phyloP scores from a whole-genome alignment of 2,888 invertebrate genomes.

The Capitulum mitella region DNA sequence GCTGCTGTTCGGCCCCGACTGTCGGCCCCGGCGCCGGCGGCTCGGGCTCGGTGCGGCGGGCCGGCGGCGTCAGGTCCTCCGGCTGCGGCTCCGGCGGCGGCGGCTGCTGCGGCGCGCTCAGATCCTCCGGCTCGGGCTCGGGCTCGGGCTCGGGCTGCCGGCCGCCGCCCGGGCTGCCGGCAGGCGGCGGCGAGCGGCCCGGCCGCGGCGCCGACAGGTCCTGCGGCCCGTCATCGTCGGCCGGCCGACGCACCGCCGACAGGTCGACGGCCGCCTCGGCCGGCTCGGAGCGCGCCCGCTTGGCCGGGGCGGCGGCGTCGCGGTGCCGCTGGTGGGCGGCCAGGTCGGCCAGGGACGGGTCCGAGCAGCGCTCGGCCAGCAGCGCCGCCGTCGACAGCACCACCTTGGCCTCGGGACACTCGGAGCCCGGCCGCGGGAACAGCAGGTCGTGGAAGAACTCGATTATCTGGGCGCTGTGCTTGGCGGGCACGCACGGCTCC shows the following conservation, averaged over 20 bases:
- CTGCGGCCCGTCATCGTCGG: not conserved
- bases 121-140: not conserved
- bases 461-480: constrained; percentile 12
- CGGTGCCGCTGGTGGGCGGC: not conserved
- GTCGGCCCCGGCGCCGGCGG: not conserved
- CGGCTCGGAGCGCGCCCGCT: not conserved
- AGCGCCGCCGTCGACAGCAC: constrained; percentile 14
- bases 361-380: constrained; percentile 17
- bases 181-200: not conserved
- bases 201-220: not conserved
- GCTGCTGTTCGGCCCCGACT: not conserved
- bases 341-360: constrained; percentile 11
- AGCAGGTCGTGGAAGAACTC: constrained; percentile 24
- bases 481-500: constrained; percentile 24
- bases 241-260: not conserved
- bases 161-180: too few species aligned
- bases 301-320: not conserved
- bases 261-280: not conserved
- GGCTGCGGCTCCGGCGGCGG: not conserved
- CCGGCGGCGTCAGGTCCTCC: not conserved
- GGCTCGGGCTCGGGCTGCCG: not conserved
- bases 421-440: constrained; percentile 21
- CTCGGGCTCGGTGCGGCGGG: not conserved
- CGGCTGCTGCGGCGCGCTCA: not conserved
- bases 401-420: constrained; percentile 17